These are phyloP conservation scores for Clarias platycephalus DNA, from an alignment of 2,797 vertebrate species.

Conservation along the genomic window DNA sequence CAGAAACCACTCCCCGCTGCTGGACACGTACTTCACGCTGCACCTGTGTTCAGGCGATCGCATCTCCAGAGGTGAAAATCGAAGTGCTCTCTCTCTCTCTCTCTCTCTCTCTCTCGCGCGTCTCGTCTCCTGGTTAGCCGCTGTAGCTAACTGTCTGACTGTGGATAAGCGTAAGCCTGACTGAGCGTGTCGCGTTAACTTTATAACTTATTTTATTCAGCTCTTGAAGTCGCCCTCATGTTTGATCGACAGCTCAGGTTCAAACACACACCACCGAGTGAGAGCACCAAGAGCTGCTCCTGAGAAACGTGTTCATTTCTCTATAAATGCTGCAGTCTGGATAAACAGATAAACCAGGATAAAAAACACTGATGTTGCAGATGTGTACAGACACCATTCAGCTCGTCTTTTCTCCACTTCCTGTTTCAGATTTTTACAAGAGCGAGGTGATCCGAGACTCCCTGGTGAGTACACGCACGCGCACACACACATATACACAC, in stretches of 20 bases:
- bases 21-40: conserved; percentile 96
- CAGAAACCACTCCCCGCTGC: conserved; percentile 88
- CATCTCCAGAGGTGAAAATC: conserved; percentile 84
- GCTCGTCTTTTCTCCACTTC: conserved; percentile 13
- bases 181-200: background rate
- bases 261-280: no score
- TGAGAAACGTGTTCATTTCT: background rate
- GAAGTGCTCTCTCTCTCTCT: background rate
- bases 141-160: background rate
- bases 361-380: background rate
- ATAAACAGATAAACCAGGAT: background rate
- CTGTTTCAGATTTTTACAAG: conserved; percentile 89
- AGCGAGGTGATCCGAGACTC: conserved; percentile 97
- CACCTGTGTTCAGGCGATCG: conserved; percentile 82
- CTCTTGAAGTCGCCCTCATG: background rate
- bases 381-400: background rate
- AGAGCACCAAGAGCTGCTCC: background rate
- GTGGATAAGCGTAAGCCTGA: background rate
- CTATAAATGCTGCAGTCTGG: background rate
- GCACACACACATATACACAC: no score
- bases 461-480: conserved; percentile 81
- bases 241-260: background rate
- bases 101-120: no score
- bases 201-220: background rate
- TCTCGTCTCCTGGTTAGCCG: background rate